A percentile compares a stretch with the other conserved stretches of the same genome.
phyloP scores from a whole-genome alignment of 2,113 vertebrate genomes.

The Psephotus haematonotus region DNA sequence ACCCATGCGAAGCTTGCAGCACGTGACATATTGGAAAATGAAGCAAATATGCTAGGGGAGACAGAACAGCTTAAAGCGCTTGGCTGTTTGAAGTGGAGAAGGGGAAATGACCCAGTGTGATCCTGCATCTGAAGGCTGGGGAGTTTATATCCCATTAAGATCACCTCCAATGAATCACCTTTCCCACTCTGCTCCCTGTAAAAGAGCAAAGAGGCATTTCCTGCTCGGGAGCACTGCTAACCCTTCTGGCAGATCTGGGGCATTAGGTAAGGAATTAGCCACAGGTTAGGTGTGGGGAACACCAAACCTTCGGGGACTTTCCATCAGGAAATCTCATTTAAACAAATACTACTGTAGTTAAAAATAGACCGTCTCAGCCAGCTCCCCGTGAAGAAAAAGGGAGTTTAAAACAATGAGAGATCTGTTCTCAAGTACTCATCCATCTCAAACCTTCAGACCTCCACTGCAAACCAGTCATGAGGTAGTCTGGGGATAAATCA shows the following conservation, averaged over 20 bases:
- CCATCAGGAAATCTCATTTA: slow-evolving; percentile 13
- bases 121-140: slow-evolving; percentile 23
- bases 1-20: neutral
- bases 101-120: slow-evolving; percentile 64
- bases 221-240: neutral
- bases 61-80: neutral
- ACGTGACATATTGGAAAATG: slow-evolving; percentile 41
- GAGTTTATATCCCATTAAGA: slow-evolving; percentile 43
- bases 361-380: neutral
- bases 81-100: slow-evolving; percentile 48
- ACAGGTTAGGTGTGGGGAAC: neutral
- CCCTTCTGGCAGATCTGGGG: neutral
- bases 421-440: neutral
- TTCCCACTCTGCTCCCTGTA: neutral
- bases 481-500: neutral
- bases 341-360: slow-evolving; percentile 2
- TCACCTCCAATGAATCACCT: slow-evolving; percentile 32
- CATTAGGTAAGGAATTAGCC: neutral
- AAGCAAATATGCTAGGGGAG: neutral
- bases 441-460: neutral
- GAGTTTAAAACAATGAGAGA: neutral
- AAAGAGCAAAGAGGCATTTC: slow-evolving; percentile 16
- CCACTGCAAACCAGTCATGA: neutral
- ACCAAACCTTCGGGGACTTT: neutral
- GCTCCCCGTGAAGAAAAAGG: neutral